Conservation (phyloP, 2,888 invertebrate species). For the Seira ritae region DNA sequence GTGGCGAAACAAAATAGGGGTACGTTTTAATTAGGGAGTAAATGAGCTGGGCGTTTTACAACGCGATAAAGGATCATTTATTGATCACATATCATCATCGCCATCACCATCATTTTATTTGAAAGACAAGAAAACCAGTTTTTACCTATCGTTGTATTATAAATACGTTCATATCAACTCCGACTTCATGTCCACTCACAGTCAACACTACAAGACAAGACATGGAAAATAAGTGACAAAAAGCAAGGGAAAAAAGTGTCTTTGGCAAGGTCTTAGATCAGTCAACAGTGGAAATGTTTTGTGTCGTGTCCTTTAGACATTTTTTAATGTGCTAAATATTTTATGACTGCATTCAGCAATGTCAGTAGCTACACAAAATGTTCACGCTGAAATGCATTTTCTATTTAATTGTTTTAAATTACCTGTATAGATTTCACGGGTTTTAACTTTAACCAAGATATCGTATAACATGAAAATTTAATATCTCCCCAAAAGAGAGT, state of each 20-base stretch:
- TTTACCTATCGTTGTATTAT: not conserved
- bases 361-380: constrained; percentile 1
- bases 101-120: not conserved
- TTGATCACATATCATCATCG: constrained; percentile 36
- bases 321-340: not conserved
- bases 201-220: not conserved
- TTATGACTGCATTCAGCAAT: not conserved
- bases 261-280: not conserved
- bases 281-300: not conserved
- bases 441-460: not conserved
- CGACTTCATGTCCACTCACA: not conserved
- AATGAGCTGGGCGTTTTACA: constrained; percentile 59
- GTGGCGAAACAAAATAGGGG: constrained; percentile 6
- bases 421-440: not conserved
- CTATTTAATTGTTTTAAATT: constrained; percentile 16
- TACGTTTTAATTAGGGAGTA: constrained; percentile 59
- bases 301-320: not conserved
- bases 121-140: constrained; percentile 36
- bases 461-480: not conserved
- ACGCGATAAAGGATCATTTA: constrained; percentile 50
- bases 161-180: too few relatives aligned
- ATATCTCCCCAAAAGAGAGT: not conserved
- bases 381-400: not conserved
- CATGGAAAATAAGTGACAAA: not conserved
- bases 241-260: not conserved